Percentiles rank a stretch among this genome's conserved stretches.
Evolutionary conservation across 23 tunicate genomes (phyloP).

Genomic region (Styela plicata): DNA sequence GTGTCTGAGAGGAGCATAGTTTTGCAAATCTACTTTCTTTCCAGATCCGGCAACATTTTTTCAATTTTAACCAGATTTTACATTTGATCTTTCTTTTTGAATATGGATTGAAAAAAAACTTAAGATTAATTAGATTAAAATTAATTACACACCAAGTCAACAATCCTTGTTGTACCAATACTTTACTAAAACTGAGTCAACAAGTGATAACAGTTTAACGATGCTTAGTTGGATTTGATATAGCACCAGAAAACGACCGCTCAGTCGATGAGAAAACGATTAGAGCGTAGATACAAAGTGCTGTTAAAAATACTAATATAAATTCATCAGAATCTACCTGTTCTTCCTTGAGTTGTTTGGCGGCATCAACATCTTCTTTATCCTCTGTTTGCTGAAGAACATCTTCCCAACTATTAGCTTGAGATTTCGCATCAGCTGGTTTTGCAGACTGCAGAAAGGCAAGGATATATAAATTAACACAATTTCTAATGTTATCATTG

Average conservation of each 20-base stretch:
- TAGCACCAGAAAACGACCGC: constrained; percentile 8
- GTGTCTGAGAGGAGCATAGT: too few relatives aligned
- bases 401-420: constrained; percentile 51
- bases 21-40: too few relatives aligned
- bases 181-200: neutral
- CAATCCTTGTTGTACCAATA: neutral
- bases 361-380: constrained; percentile 85
- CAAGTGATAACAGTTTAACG: neutral
- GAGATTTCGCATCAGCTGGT: constrained; percentile 5
- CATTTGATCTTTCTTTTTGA: too few relatives aligned
- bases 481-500: too few relatives aligned
- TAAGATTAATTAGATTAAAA: too few relatives aligned
- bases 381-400: constrained; percentile 81
- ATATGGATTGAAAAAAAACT: too few relatives aligned
- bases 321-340: constrained; percentile 46
- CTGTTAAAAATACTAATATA: neutral
- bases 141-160: too few relatives aligned
- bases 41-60: too few relatives aligned
- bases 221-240: neutral
- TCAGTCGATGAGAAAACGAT: neutral
- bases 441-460: too few relatives aligned
- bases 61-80: too few relatives aligned
- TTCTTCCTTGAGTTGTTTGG: constrained; percentile 63
- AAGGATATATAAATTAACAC: too few relatives aligned
- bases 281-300: neutral